Conservation (phyloP, 1,140 invertebrate genomes). For the Drosophila sulfurigaster region DNA sequence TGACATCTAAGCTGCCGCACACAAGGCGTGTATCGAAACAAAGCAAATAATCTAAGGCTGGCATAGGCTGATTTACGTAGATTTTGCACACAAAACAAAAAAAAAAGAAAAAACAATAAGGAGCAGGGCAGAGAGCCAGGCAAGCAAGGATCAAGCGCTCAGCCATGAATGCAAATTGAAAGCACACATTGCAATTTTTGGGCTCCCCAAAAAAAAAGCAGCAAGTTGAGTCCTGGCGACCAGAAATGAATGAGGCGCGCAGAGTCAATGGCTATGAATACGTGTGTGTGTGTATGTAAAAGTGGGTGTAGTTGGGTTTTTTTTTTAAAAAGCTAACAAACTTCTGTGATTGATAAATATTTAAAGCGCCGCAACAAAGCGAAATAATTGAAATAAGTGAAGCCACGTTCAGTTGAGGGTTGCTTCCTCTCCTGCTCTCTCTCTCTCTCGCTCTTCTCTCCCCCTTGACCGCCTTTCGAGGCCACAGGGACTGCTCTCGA, state of each 20-base stretch:
- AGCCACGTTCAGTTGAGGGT: slow-evolving; percentile 55
- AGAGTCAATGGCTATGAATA: neutral
- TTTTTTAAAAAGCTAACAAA: slow-evolving; percentile 57
- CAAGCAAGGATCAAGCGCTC: slow-evolving; percentile 48
- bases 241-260: slow-evolving; percentile 49
- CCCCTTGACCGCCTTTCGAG: neutral
- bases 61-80: slow-evolving; percentile 67
- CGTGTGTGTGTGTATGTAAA: slow-evolving; percentile 3
- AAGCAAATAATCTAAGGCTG: slow-evolving; percentile 57
- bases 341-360: slow-evolving; percentile 82
- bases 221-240: slow-evolving; percentile 4
- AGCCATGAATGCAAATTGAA: slow-evolving; percentile 70
- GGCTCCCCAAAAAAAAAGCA: slow-evolving; percentile 22
- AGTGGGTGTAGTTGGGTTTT: neutral
- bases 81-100: slow-evolving; percentile 11
- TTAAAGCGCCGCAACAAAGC: slow-evolving; percentile 81
- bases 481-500: neutral
- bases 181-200: slow-evolving; percentile 65
- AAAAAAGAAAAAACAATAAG: neutral
- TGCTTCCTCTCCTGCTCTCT: neutral
- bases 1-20: slow-evolving; percentile 54
- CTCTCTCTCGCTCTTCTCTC: neutral
- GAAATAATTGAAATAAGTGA: slow-evolving; percentile 83
- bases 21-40: slow-evolving; percentile 5
- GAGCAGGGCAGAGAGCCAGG: neutral